Base-by-base conservation (phyloP, 2,888 invertebrate genomes). In the Ophion ellenae region DNA sequence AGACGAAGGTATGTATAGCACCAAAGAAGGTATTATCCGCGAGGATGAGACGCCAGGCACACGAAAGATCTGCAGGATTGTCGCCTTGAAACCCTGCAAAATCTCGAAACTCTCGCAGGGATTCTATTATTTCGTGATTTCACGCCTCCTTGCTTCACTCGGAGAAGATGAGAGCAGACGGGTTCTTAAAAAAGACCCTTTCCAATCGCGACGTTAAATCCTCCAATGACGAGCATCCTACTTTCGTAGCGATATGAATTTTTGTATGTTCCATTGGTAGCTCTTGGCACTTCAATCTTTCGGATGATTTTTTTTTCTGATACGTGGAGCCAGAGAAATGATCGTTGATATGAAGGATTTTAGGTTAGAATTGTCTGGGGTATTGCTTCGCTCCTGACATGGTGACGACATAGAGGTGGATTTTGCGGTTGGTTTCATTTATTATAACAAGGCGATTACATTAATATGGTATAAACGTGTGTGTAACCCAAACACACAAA, bases 401-500 rank as follows among this genome's bases (percentile, higher is more conserved):
- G 32, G 11, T 28, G 24, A 63, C 28, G 17, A 83, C 14, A n/a
- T 17, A 53, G 40, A 24, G 47, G 59, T 78, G 79, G 67, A 76
- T 80, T 77, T 83, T 81, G 17, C 86, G 83, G 89, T 86, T 88
- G 86, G 86, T 87, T 91, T 90, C 90, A 71, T 91, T 92, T 92
- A 91, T 92, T 91, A 90, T 91, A 85, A 81, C 83, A 83, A 45
- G 20, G 47, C 69, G 77, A 73, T 83, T 84, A 87, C 81, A 86
- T 83, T 67, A 11, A 69, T 81, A 76, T 79, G 79, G 87, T 70
- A 84, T 85, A 14, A 83, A 71, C 77, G 90, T 85, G 89, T 86
- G 90, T 85, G 89, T 86, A 88, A 86, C 81, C 88, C 87, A 86
- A 87, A 90, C 91, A 91, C 91, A 86, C 90, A 88, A 88, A 88